Evolutionary conservation across 2,113 vertebrate species (phyloP), one percentile per base, ranked within the genome.

Genomic region (Hemiprocne comata): DNA sequence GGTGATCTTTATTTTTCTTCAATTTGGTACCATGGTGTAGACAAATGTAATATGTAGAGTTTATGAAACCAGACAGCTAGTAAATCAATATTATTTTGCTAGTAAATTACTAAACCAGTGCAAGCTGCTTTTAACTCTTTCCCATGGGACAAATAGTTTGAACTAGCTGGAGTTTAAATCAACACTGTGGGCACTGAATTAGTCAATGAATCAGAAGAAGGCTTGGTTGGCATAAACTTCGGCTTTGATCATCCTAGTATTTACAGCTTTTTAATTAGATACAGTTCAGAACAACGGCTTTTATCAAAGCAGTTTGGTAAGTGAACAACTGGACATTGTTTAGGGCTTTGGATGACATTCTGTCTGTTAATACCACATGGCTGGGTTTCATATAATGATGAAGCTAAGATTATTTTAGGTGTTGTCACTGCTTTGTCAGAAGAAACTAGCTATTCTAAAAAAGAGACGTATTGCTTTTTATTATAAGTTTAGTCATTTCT

Each of bases 21-120:
- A 92, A 1, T 95, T 95, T 93, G 66, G 95, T 96, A 82, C 91
- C n/a, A 21, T 57, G 54, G 89, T 82, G 91, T 80, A 93, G 97
- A 95, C 94, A 96, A 97, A 95, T 64, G 53, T 89, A 73, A 87
- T 94, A 78, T 34, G 55, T 66, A 84, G 92, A 92, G 75, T 93
- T 96, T 94, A 96, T 97, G 91, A 97, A 97, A 97, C 85, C 77
- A 96, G 97, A 97, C 97, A 97, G 96, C 94, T 97, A 96, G 95
- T 97, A 97, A 97, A 97, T 97, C 95, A 97, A 13, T 94, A 92
- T 94, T 97, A 96, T 97, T 97, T 97, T 97, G 93, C 93, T 97
- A 89, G 93, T 95, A 97, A 97, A 94, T 96, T 95, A 97, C 57
- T 79, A 87, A 94, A 89, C 82, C 73, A 62, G 72, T 83, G 67